Evolutionary conservation across 2,113 vertebrate genomes (phyloP).

Genomic region (Phycodurus eques): DNA sequence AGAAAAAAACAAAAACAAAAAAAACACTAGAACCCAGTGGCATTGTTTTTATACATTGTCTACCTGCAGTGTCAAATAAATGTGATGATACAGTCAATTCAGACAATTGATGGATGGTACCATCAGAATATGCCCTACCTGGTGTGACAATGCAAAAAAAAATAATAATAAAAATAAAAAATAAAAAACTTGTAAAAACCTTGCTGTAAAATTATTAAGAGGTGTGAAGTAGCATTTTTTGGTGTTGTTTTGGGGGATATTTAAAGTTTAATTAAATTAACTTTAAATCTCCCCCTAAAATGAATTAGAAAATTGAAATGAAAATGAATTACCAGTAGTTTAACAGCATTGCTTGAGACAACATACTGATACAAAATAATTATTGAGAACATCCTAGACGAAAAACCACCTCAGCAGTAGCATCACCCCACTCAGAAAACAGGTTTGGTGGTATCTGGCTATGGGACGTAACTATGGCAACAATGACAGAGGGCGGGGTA

Average conservation of each 20-base stretch:
- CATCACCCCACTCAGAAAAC: constrained; percentile 16
- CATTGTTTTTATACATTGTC: neutral
- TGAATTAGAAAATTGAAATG: too few species aligned
- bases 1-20: neutral
- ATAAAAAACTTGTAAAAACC: neutral
- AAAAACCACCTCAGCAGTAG: neutral
- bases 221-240: neutral
- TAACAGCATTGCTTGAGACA: too few species aligned
- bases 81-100: neutral
- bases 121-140: neutral
- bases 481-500: constrained; percentile 1
- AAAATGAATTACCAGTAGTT: neutral
- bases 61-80: neutral
- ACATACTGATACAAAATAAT: neutral
- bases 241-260: neutral
- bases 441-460: constrained; percentile 22
- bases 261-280: neutral
- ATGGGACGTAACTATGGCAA: constrained; percentile 15
- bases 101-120: neutral
- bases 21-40: neutral
- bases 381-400: neutral
- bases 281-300: neutral
- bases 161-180: too few species aligned
- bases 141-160: neutral
- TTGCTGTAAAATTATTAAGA: neutral